phyloP scores from a whole-genome alignment of 1,140 invertebrate species.

The Watersipora subatra region DNA sequence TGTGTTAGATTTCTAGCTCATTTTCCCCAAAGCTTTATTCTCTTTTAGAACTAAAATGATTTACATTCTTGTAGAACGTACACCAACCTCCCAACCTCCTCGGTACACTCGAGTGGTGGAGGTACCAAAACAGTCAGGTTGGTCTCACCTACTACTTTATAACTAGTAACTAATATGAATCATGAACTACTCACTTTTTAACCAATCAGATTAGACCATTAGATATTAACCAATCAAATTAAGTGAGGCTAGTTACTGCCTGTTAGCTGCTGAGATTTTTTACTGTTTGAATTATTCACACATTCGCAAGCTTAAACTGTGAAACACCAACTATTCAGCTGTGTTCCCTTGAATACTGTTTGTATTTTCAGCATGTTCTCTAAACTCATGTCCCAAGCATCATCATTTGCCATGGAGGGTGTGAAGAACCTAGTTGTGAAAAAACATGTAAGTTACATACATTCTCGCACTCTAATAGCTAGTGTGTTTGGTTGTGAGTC shows the following conservation, averaged over 20 bases:
- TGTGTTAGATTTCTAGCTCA: too few relatives aligned
- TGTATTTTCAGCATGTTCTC: constrained; percentile 72
- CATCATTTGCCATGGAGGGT: constrained; percentile 97
- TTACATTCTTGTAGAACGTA: constrained; percentile 51
- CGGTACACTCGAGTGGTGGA: constrained; percentile 56
- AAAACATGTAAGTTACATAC: constrained; percentile 74
- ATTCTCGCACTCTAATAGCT: too few relatives aligned
- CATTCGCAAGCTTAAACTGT: too few relatives aligned
- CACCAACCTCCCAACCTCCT: constrained; percentile 59
- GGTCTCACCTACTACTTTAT: too few relatives aligned
- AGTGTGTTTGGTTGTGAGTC: not conserved
- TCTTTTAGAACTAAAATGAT: too few relatives aligned
- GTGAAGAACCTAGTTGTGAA: constrained; percentile 98
- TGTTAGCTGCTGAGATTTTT: too few relatives aligned
- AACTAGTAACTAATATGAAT: too few relatives aligned
- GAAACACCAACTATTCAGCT: not conserved
- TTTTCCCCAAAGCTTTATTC: too few relatives aligned
- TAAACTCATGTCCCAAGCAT: constrained; percentile 88
- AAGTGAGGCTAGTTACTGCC: not conserved
- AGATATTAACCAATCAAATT: too few relatives aligned
- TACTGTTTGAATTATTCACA: too few relatives aligned
- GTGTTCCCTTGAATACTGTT: not conserved
- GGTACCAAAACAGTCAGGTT: constrained; percentile 75
- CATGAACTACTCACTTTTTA: too few relatives aligned
- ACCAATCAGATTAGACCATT: too few relatives aligned